A percentile compares a stretch with the other conserved stretches of the same genome.
Conservation (phyloP, 64 coral and sea anemone genomes). For the Acropora yongei region DNA sequence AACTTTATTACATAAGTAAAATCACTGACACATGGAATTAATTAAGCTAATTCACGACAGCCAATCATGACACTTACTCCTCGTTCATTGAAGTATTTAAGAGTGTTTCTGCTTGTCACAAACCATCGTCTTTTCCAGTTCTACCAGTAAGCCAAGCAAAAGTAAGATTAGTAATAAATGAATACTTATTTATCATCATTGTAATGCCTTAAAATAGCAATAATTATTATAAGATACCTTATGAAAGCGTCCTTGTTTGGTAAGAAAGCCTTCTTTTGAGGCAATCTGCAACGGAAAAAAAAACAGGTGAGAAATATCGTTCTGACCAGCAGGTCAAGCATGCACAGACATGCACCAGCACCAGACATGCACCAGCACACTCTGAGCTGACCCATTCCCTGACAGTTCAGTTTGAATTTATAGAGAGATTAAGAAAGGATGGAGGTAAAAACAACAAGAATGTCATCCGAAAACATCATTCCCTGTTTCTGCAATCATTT, state of each 20-base stretch:
- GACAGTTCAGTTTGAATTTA: no score
- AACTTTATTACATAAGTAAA: no score
- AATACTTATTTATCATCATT: no score
- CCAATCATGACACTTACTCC: constrained; percentile 41
- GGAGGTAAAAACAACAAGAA: no score
- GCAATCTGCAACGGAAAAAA: constrained; percentile 58
- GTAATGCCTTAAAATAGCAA: background rate
- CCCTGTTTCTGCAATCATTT: no score
- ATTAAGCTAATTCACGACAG: no score
- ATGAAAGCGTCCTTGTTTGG: constrained; percentile 77
- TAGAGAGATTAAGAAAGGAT: no score
- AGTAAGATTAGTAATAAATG: background rate
- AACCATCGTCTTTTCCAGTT: constrained; percentile 92
- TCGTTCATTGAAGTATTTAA: constrained; percentile 74
- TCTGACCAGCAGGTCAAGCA: no score
- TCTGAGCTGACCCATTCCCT: no score
- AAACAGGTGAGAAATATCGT: background rate
- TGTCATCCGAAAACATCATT: no score
- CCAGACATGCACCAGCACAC: no score
- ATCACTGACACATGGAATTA: background rate
- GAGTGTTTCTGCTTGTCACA: constrained; percentile 73
- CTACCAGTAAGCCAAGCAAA: constrained; percentile 31
- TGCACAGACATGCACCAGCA: no score
- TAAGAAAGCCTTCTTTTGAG: constrained; percentile 85
- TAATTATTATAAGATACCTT: constrained; percentile 33